Percentiles rank a stretch among this genome's conserved stretches.
Evolutionary conservation across 2,797 vertebrate genomes (phyloP).

Genomic region (Gallirallus australis): DNA sequence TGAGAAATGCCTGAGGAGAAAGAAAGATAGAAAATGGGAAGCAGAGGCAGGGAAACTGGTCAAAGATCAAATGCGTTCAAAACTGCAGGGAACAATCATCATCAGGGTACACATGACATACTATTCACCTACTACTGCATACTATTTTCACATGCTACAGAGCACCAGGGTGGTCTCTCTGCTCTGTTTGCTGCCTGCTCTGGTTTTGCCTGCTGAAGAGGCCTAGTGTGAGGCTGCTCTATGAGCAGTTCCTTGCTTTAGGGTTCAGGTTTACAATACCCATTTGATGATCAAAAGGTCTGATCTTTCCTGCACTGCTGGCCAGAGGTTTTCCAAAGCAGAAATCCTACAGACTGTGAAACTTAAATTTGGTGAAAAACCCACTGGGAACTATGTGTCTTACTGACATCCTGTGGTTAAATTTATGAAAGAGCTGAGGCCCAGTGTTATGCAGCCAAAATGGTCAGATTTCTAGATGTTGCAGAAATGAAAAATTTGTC

Average conservation of each 20-base stretch:
- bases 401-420: not conserved
- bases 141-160: not conserved
- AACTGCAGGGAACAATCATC: not conserved
- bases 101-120: no score
- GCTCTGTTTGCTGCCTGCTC: not conserved
- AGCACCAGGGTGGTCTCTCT: not conserved
- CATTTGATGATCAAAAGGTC: not conserved
- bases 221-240: not conserved
- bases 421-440: not conserved
- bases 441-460: not conserved
- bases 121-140: no score
- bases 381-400: not conserved
- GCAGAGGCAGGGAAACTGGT: not conserved
- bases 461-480: not conserved
- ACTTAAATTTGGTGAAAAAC: not conserved
- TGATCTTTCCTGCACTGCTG: not conserved
- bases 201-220: not conserved
- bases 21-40: not conserved
- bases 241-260: not conserved
- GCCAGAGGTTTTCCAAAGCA: not conserved
- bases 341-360: not conserved
- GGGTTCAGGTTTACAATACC: not conserved
- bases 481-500: not conserved
- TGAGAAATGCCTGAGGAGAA: slow-evolving; percentile 84
- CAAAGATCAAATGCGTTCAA: not conserved